These are phyloP conservation scores for Eupelmus urozonus DNA, from an alignment of 2,888 invertebrate species.

Conservation along the genomic window DNA sequence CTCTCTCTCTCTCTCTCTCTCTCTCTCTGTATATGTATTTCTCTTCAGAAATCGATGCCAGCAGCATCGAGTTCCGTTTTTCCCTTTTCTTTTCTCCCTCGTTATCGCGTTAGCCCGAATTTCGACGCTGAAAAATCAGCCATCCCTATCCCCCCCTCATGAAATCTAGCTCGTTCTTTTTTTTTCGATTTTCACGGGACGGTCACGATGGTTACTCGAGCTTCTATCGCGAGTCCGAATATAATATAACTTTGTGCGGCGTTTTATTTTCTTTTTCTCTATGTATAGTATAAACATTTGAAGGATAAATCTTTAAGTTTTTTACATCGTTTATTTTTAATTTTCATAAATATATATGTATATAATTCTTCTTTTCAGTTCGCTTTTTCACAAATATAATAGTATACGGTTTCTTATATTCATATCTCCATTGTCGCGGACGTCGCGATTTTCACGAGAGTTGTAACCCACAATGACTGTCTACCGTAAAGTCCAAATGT, in stretches of 20 bases:
- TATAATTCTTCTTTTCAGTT: conserved; percentile 67
- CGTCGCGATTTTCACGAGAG: neutral
- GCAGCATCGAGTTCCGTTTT: neutral
- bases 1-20: neutral
- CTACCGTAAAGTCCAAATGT: too few species aligned
- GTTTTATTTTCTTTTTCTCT: conserved; percentile 43
- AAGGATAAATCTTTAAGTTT: conserved; percentile 64
- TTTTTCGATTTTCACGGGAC: neutral
- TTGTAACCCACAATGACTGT: too few species aligned
- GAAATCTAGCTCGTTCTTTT: neutral
- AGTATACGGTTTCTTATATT: conserved; percentile 4
- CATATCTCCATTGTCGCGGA: neutral
- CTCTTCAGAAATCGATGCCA: conserved; percentile 22
- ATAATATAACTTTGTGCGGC: too few species aligned
- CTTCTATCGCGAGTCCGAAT: too few species aligned
- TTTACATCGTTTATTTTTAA: conserved; percentile 64
- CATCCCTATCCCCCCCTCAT: neutral
- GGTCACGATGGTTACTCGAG: too few species aligned
- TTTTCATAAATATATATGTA: conserved; percentile 71
- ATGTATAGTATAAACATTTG: conserved; percentile 64
- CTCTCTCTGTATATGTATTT: neutral
- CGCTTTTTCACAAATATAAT: conserved; percentile 36
- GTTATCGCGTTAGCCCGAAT: neutral
- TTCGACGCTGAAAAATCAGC: neutral
- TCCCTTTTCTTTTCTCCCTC: conserved; percentile 32